Evolutionary conservation across 2,113 vertebrate genomes (phyloP), one percentile per base, ranked within the genome.

Genomic region (Embiotoca jacksoni): DNA sequence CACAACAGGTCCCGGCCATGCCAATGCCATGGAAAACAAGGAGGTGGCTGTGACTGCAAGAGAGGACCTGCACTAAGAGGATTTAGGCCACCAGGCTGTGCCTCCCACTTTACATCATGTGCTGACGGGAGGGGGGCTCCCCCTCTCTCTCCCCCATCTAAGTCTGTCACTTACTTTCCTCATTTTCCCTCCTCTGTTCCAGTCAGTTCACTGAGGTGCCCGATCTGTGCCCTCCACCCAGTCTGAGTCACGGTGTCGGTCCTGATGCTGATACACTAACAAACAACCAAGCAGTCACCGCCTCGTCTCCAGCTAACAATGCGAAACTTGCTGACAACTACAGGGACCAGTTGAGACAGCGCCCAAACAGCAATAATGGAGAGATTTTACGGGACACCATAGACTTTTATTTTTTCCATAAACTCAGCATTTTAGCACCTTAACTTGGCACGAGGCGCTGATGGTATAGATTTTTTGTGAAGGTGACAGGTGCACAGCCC

Each of bases 11-110:
- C 36, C 56, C 41, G 81, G 69, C 54, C 60, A 53, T 56, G 44
- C 74, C 50, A 49, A 35, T 73, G 75, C 81, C 31, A n/a, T 78
- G 47, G 4, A 55, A 50, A 68, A 66, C 30, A 33, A 61, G 78
- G 54, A 54, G 57, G 64, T n/a, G 81, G 31, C 59, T 64, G 32
- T 75, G 74, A 86, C 58, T 89, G 85, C 79, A 63, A 33, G 46
- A 78, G 75, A 80, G 66, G 16, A 72, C 63, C 46, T 59, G 72
- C 36, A 59, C 55, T 77, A 80, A 91, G 83, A 91, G 75, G 84
- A 90, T 85, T 88, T 70, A 88, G 59, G 67, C 83, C 69, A 64
- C 67, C 84, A 90, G 89, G 57, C 81, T 79, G 86, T 81, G 83
- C 82, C 75, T 85, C 67, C 77, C 79, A 66, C 69, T 49, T 67